Evolutionary conservation across 2,888 invertebrate genomes (phyloP), one percentile per base, ranked within the genome.

Genomic region (Heliconius erato): DNA sequence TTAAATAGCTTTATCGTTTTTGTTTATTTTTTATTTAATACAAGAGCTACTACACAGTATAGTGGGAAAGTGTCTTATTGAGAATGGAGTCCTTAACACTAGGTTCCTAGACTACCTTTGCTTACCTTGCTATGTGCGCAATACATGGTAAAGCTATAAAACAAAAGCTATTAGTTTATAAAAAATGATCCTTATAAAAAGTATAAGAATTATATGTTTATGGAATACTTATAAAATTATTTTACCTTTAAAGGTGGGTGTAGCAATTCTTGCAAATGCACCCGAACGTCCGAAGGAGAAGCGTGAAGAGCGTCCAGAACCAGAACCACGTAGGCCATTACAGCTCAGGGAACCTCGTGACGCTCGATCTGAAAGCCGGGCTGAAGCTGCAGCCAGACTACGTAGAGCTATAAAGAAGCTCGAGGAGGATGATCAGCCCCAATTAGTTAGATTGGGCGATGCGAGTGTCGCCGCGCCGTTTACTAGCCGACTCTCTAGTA

Each of bases 381-480:
- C 92, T 0, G 95, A 95, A 28, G 91, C 94, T 11, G 88, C 93
- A 1, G 93, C 93, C 2, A 96, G 97, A 80, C 92, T 97, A 59
- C 97, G 98, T 85, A 97, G 97, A 88, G 96, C 98, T 84, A 96
- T 99, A 92, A 98, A 98, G 90, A 98, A 99, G 88, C 93, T 99
- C 85, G 98, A 99, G 86, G 98, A 99, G 83, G 97, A 97, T 84
- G 99, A 99, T 80, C 97, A 97, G 88, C 97, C 98, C 2, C 98
- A 98, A 87, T 96, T 99, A 74, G 99, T 99, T 0, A 98, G 99
- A 91, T 95, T 99, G 79, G 99, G 99, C 3, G 99, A 99, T 94
- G 99, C 99, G 4, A 99, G 99, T 88, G 99, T 99, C 83, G 99
- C 99, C 0, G 99, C 99, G 5, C 99, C 99, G 0, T 99, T 99